These are phyloP conservation scores for Micrastur ruficollis DNA, from an alignment of 2,797 vertebrate genomes.

Conservation along the genomic window DNA sequence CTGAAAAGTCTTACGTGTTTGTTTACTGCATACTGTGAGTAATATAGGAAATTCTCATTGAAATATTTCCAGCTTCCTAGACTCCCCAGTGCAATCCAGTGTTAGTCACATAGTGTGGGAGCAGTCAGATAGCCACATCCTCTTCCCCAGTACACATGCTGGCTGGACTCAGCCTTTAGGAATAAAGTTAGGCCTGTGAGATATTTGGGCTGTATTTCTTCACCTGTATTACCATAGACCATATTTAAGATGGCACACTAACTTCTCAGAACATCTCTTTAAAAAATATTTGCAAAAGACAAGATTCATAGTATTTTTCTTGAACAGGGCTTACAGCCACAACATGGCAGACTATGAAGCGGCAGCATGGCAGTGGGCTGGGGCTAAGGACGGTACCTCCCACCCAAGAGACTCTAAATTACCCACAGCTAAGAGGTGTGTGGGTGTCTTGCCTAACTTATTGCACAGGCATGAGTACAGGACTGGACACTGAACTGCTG, in stretches of 20 bases:
- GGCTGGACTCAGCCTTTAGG: not conserved
- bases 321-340: not conserved
- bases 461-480: not conserved
- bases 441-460: not conserved
- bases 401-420: rapidly evolving
- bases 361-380: not conserved
- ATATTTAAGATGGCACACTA: not conserved
- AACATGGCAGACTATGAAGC: not conserved
- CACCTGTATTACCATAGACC: not conserved
- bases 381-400: not conserved
- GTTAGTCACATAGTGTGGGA: not conserved
- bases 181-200: not conserved
- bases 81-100: not conserved
- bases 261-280: not conserved
- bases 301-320: not conserved
- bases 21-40: not conserved
- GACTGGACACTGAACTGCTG: not conserved
- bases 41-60: not conserved
- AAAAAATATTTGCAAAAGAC: not conserved
- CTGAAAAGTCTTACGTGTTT: not conserved
- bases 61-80: not conserved
- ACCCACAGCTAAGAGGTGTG: not conserved
- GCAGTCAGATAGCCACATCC: not conserved
- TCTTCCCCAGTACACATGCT: not conserved
- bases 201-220: not conserved